phyloP scores from a whole-genome alignment of 2,113 vertebrate genomes.

The Gymnobelideus leadbeateri region DNA sequence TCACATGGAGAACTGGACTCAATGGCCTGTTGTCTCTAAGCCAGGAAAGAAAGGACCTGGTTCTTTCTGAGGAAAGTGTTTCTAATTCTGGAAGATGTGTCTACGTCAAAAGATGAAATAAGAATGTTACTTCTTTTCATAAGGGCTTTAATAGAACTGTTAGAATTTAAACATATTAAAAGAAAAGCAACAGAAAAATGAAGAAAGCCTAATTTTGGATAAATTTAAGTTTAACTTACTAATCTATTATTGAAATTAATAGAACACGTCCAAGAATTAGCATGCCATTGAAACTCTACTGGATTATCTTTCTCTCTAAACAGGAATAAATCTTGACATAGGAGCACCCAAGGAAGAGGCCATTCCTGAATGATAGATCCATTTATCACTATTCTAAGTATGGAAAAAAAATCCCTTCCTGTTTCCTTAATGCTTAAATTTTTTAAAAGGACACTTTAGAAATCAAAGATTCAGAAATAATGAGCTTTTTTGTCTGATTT shows the following conservation, averaged over 20 bases:
- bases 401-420: background rate
- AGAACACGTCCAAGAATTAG: background rate
- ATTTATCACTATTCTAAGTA: background rate
- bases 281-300: background rate
- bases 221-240: background rate
- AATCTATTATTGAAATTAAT: background rate
- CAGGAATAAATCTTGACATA: background rate
- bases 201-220: background rate
- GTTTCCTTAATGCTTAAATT: background rate
- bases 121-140: slow-evolving; percentile 40
- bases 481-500: background rate
- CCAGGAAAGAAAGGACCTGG: slow-evolving; percentile 93
- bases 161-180: slow-evolving; percentile 13
- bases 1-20: slow-evolving; percentile 88
- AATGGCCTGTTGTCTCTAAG: slow-evolving; percentile 93
- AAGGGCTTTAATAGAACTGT: background rate
- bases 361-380: background rate
- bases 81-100: slow-evolving; percentile 93
- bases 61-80: slow-evolving; percentile 90
- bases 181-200: background rate
- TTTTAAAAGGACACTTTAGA: background rate
- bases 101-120: slow-evolving; percentile 82
- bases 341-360: background rate
- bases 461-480: background rate
- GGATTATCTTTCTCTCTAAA: background rate